These are phyloP conservation scores for Samia ricini DNA, from an alignment of 1,140 invertebrate species.

Conservation along the genomic window DNA sequence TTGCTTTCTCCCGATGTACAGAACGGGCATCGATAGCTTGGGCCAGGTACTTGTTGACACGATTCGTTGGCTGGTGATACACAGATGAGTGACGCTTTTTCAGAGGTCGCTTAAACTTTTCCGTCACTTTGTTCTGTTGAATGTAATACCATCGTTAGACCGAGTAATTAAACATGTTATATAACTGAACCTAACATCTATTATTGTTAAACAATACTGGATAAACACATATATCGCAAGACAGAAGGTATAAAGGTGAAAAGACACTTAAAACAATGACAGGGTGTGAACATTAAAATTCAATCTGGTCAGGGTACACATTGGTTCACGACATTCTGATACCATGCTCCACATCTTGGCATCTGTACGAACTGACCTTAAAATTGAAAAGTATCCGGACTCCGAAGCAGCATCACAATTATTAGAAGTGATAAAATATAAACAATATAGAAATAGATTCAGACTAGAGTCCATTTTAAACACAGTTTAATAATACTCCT, in stretches of 20 bases:
- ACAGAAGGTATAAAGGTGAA: constrained; percentile 8
- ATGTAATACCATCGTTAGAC: constrained; percentile 13
- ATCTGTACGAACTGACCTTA: constrained; percentile 64
- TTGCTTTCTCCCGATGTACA: constrained; percentile 92
- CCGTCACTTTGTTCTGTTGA: constrained; percentile 88
- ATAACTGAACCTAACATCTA: constrained; percentile 2
- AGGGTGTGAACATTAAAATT: not conserved
- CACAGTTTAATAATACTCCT: constrained; percentile 3
- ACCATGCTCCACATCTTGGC: constrained; percentile 55
- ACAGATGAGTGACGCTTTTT: constrained; percentile 92
- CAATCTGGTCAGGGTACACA: constrained; percentile 38
- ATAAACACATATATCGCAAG: not conserved
- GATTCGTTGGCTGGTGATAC: constrained; percentile 91
- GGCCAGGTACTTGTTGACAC: constrained; percentile 94
- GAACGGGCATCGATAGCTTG: constrained; percentile 94
- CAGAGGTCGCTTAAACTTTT: constrained; percentile 92
- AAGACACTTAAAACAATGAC: constrained; percentile 10
- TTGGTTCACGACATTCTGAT: constrained; percentile 62
- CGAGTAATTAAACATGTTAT: constrained; percentile 12
- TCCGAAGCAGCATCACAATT: constrained; percentile 73
- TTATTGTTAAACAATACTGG: not conserved
- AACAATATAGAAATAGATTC: constrained; percentile 6
- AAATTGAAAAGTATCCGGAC: constrained; percentile 62
- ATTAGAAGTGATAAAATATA: constrained; percentile 54
- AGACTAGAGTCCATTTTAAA: constrained; percentile 6